Evolutionary conservation across 2,888 invertebrate genomes (phyloP).

Genomic region (Agrilus biguttatus): DNA sequence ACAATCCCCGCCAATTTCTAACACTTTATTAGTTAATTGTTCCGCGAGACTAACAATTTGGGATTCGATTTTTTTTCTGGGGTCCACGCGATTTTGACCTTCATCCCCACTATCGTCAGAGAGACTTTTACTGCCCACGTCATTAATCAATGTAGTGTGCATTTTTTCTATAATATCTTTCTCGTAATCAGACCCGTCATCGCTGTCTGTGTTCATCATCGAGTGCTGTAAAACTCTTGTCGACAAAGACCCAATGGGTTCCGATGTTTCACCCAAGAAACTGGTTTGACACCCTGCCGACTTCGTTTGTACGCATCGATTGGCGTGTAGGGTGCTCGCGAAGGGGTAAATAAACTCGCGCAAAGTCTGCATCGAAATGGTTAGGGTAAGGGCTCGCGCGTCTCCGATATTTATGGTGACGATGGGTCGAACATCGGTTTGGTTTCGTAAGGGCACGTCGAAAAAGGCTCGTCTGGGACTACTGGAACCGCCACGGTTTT

Average conservation of each 20-base stretch:
- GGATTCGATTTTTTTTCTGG: neutral
- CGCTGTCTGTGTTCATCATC: neutral
- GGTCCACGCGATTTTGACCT: neutral
- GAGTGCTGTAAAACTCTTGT: neutral
- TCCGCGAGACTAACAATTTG: slow-evolving; percentile 6
- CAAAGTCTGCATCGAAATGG: slow-evolving; percentile 21
- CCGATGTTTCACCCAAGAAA: neutral
- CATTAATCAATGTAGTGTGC: slow-evolving; percentile 10
- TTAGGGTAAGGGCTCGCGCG: slow-evolving; percentile 18
- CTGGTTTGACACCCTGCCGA: neutral
- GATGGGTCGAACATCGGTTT: slow-evolving; percentile 6
- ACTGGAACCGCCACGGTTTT: neutral
- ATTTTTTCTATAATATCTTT: slow-evolving; percentile 11
- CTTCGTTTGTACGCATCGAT: neutral
- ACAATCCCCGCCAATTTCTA: slow-evolving; percentile 7
- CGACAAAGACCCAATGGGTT: neutral
- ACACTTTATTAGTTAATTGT: slow-evolving; percentile 7
- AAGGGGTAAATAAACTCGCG: slow-evolving; percentile 26
- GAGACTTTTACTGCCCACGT: slow-evolving; percentile 5
- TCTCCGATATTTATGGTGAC: slow-evolving; percentile 21
- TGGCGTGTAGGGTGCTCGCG: slow-evolving; percentile 17
- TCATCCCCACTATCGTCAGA: slow-evolving; percentile 1
- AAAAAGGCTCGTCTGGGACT: slow-evolving; percentile 9
- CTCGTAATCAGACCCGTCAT: slow-evolving; percentile 11
- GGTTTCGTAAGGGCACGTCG: slow-evolving; percentile 9